Evolutionary conservation across 2,888 invertebrate genomes (phyloP), one percentile per base, ranked within the genome.

Genomic region (Amiota communis): DNA sequence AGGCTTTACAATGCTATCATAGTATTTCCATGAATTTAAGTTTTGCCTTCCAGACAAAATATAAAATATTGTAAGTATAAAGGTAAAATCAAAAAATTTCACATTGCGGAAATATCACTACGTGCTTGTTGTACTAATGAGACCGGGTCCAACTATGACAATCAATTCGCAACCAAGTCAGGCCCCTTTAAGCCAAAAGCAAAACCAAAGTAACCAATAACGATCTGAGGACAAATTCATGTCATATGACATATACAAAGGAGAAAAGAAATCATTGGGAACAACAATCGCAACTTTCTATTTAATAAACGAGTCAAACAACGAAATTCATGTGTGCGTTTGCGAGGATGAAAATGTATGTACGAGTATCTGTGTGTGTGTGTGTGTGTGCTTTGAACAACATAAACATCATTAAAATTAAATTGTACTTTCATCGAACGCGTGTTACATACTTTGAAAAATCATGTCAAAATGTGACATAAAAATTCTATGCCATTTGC

Each of bases 391-490:
- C 36, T 36, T 36, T 36, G 36, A 65, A 65, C 48, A 47, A 15
- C 3, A 20, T 49, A 51, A 17, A 49, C 67, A 68, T 68, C 67
- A 68, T 68, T 68, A 68, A 68, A 68, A 68, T 67, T 67, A 67
- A 67, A 67, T 53, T 51, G 51, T 20, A 20, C 67, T 68, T 49
- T 36, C 53, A 23, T 63, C 12, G 8, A 59, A 10, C 12, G 59
- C 20, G 15, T 59, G 8, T 12, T 59, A 59, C 20, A 15, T 59
- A 59, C 20, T 9, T 15, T 20, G 59, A 11, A 15, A 59, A 59
- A 20, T 20, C 59, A 17, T 20, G 59, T 59, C 59, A 12, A 20
- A 36, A 36, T 36, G 6, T 36, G 36, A 36, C 36, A 36, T 36
- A 36, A 36, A 36, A 36, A 36, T 36, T 36, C 36, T 36, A 36